A percentile compares a stretch with the other conserved stretches of the same genome.
Conservation (phyloP, 2,113 vertebrate genomes). For the Agapornis roseicollis region DNA sequence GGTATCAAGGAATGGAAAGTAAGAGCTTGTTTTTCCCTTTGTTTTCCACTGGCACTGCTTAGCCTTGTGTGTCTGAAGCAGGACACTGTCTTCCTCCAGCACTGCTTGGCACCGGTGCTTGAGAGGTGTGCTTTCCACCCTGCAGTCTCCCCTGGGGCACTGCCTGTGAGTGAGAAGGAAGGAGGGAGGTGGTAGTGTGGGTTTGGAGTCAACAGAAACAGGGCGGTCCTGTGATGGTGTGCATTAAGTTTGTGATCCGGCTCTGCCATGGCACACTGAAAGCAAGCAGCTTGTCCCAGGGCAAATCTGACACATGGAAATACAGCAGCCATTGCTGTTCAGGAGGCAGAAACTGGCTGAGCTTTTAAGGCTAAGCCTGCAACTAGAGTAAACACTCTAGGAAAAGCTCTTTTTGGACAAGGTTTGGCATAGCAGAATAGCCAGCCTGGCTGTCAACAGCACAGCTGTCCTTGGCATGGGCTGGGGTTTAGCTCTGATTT, state of each 20-base stretch:
- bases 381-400: constrained; percentile 19
- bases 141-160: neutral
- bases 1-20: neutral
- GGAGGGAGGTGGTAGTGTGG: neutral
- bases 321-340: neutral
- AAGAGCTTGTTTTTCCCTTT: neutral
- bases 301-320: neutral
- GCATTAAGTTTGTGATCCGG: neutral
- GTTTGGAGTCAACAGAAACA: neutral
- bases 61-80: neutral
- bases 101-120: neutral
- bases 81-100: neutral
- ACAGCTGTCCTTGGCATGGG: constrained; percentile 39
- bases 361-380: neutral
- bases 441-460: constrained; percentile 32
- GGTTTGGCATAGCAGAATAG: neutral
- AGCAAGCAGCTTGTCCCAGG: neutral
- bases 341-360: constrained; percentile 6
- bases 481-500: constrained; percentile 37
- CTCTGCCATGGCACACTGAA: neutral
- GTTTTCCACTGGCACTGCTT: neutral
- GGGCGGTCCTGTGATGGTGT: neutral
- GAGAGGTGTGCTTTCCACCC: neutral
- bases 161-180: neutral
- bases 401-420: neutral